Evolutionary conservation across 2,797 vertebrate species (phyloP), one percentile per base, ranked within the genome.

Genomic region (Chiloscyllium punctatum): DNA sequence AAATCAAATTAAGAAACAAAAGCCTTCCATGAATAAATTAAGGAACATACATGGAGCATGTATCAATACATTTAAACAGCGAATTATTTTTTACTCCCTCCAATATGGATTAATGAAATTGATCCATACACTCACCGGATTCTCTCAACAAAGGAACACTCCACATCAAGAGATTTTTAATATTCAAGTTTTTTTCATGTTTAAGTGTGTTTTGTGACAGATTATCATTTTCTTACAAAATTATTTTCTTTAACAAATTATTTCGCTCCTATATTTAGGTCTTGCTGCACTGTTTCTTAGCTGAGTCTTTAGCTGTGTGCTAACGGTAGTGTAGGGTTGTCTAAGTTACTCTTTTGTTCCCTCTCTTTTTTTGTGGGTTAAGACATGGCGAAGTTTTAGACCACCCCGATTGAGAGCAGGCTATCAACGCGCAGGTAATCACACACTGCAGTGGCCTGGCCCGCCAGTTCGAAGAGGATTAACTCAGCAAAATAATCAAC

Each of bases 1-100:
- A 92, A 13, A 68, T 92, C n/a, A 37, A 92, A 66, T 90, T 90
- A 62, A 66, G 30, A 30, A 90, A 92, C n/a, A 69, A 42, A 68
- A 92, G 30, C 0, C 16, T 48, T 92, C 62, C 18, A 92, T 66
- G 66, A 92, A 92, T 92, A 92, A 92, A 69, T 92, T 92, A 92
- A 68, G n/a, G n/a, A 42, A 68, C 2, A 69, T 92, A 69, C 90
- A 92, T 25, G 90, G 62, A 92, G 21, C 42, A 69, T 69, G 21
- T 92, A 23, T 0, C n/a, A 2, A 11, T 30, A 48, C 82, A 84
- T 84, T 84, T 16, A 25, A 69, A 92, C 90, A 69, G 7, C 66
- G 5, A 84, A 8, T 84, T 57, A 90, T 66, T 77, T 66, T 15
- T 66, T 92, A 92, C n/a, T 42, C 33, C 11, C 8, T 92, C 66